Percentiles rank a stretch among this genome's conserved stretches.
These are phyloP conservation scores for Bucco capensis DNA, from an alignment of 2,113 vertebrate species.

Conservation along the genomic window DNA sequence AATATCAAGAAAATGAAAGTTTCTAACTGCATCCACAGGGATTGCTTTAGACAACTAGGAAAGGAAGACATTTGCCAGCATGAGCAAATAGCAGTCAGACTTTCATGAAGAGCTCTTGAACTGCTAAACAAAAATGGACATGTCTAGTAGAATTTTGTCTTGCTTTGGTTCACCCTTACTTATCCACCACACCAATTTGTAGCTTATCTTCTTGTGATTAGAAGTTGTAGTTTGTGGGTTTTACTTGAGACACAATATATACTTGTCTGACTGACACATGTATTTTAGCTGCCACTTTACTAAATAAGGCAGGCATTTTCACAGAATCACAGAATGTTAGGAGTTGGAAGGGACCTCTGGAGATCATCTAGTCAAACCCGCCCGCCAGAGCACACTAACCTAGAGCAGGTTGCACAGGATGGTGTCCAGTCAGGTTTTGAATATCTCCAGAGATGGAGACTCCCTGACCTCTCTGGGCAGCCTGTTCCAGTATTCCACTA, in stretches of 20 bases:
- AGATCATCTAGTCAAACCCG: too few species aligned
- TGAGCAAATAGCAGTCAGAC: not conserved
- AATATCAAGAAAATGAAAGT: not conserved
- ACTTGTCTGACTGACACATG: fast-evolving
- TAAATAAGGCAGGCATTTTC: not conserved
- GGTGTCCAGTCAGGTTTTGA: too few species aligned
- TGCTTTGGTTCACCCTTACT: not conserved
- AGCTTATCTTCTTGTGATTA: not conserved
- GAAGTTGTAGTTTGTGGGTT: not conserved
- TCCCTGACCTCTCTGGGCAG: too few species aligned
- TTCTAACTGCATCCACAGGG: not conserved
- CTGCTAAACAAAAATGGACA: not conserved
- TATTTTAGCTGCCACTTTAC: not conserved
- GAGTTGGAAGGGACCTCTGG: too few species aligned
- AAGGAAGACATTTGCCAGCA: not conserved
- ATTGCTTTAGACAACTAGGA: not conserved
- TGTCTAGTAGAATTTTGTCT: not conserved
- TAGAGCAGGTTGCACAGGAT: too few species aligned
- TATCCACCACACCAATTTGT: not conserved
- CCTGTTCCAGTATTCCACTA: too few species aligned
- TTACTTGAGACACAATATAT: not conserved
- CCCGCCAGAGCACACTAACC: too few species aligned
- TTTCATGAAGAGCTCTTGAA: not conserved
- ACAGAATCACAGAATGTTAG: too few species aligned
- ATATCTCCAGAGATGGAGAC: too few species aligned